These are phyloP conservation scores for Cotesia chilonis DNA, from an alignment of 1,140 invertebrate species.

Conservation along the genomic window DNA sequence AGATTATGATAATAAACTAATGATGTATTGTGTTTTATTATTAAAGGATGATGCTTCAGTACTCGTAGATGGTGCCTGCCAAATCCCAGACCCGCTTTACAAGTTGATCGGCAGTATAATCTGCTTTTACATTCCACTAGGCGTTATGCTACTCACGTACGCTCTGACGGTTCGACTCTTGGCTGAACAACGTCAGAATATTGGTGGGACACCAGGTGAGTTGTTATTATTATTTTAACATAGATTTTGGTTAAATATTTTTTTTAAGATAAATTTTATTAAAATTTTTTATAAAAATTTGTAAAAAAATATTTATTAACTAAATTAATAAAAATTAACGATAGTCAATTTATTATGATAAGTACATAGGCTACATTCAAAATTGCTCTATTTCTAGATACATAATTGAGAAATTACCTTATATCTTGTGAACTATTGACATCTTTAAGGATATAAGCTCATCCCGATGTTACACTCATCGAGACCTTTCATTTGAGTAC, in stretches of 20 bases:
- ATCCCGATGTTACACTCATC: too few species aligned
- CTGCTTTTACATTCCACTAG: slow-evolving; percentile 94
- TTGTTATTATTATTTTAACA: background rate
- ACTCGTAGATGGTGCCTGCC: slow-evolving; percentile 80
- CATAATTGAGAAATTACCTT: too few species aligned
- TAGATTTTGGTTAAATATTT: too few species aligned
- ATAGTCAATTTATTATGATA: too few species aligned
- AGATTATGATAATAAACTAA: too few species aligned
- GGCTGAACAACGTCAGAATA: slow-evolving; percentile 78
- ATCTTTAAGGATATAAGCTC: too few species aligned
- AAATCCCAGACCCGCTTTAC: slow-evolving; percentile 88
- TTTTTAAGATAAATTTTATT: background rate
- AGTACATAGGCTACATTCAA: too few species aligned
- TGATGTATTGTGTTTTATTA: background rate
- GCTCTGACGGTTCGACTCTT: slow-evolving; percentile 87
- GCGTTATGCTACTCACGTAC: slow-evolving; percentile 94
- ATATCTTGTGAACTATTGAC: too few species aligned
- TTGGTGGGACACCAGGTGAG: slow-evolving; percentile 67
- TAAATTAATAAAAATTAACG: background rate
- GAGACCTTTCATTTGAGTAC: too few species aligned
- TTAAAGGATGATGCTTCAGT: slow-evolving; percentile 80
- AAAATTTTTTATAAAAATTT: background rate
- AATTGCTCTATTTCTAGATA: too few species aligned
- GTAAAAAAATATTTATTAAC: too few species aligned
- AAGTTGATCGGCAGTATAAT: slow-evolving; percentile 92